These are phyloP conservation scores for Arrhopalites spinosus DNA, from an alignment of 2,888 invertebrate genomes.

Conservation along the genomic window DNA sequence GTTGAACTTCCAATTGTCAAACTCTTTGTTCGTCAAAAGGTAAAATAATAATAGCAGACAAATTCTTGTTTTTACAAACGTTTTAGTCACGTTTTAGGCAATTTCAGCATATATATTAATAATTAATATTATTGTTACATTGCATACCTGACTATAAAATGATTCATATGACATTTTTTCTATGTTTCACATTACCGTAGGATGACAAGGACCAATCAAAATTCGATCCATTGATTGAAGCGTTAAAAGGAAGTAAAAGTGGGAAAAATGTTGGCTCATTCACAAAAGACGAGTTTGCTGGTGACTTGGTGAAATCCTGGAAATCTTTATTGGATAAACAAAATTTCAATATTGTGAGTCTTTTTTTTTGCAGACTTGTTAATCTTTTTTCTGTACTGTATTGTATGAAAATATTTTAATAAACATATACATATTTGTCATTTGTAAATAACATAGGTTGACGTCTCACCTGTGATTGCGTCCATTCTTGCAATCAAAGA, in stretches of 20 bases:
- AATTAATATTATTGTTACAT: no score
- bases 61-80: no score
- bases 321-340: conserved; percentile 75
- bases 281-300: conserved; percentile 89
- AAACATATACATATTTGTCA: no score
- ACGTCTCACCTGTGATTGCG: conserved; percentile 83
- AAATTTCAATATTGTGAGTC: conserved; percentile 73
- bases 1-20: conserved; percentile 75
- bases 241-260: conserved; percentile 83
- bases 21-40: conserved; percentile 86
- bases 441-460: no score
- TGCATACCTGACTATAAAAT: no score
- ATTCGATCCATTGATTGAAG: conserved; percentile 71
- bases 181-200: no score
- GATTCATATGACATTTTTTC: conserved; percentile 47
- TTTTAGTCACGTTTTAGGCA: no score
- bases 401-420: no score
- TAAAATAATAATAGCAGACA: conserved; percentile 60
- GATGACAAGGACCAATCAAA: conserved; percentile 88
- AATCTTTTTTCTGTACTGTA: no score
- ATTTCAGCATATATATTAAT: no score
- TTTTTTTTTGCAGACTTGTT: no score
- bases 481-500: conserved; percentile 93
- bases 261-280: conserved; percentile 90
- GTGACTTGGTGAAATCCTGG: conserved; percentile 93